Evolutionary conservation across 2,888 invertebrate species (phyloP).

Genomic region (Schizaphis graminum): DNA sequence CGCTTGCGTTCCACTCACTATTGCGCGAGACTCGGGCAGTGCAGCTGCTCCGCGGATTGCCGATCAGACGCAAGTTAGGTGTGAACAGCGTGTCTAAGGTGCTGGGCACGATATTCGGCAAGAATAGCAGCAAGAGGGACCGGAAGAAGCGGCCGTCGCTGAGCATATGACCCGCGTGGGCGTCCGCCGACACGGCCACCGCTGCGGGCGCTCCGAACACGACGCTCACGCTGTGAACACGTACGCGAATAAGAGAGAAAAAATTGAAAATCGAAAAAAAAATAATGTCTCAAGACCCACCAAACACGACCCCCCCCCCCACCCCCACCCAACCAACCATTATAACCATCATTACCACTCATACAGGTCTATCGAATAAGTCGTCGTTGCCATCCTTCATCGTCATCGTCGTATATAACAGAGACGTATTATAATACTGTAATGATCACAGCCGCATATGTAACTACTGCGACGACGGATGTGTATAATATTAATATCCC

Average conservation of each 20-base stretch:
- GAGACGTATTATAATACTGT: background rate
- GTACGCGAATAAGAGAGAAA: background rate
- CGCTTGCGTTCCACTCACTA: constrained; percentile 83
- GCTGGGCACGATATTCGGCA: constrained; percentile 84
- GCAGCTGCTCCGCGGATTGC: constrained; percentile 78
- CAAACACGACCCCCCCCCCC: background rate
- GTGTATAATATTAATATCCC: background rate
- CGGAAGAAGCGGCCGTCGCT: constrained; percentile 84
- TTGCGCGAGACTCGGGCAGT: constrained; percentile 83
- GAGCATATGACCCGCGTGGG: constrained; percentile 75
- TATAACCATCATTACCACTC: background rate
- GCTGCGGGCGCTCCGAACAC: constrained; percentile 29
- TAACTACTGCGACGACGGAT: background rate
- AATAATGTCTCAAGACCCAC: background rate
- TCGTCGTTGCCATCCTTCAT: background rate
- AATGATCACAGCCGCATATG: background rate
- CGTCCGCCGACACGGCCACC: constrained; percentile 43
- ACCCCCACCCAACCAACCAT: background rate
- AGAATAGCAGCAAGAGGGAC: constrained; percentile 80
- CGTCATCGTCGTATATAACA: background rate
- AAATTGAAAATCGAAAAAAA: background rate
- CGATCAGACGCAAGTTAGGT: constrained; percentile 81
- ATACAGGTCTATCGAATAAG: background rate
- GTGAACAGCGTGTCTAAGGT: constrained; percentile 85
- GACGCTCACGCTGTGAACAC: constrained; percentile 55